Conservation (phyloP, 2,797 vertebrate genomes). For the Enteromius argenteus region DNA sequence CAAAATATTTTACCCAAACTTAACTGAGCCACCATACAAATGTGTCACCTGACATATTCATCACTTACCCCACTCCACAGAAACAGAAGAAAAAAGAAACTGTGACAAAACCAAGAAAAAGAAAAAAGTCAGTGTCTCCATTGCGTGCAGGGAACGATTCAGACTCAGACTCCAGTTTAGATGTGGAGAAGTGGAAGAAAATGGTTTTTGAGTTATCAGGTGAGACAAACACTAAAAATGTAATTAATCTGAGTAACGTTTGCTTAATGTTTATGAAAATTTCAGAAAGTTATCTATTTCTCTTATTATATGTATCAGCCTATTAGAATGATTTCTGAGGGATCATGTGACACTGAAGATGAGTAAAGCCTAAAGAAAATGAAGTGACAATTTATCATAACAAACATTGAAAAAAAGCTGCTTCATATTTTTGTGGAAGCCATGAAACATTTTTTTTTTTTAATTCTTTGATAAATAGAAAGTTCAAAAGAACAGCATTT, state of each 20-base stretch:
- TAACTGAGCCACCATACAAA: background rate
- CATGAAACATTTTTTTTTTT: background rate
- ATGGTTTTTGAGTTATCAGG: constrained; percentile 71
- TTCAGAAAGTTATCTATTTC: background rate
- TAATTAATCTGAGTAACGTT: background rate
- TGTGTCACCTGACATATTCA: background rate
- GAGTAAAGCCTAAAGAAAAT: background rate
- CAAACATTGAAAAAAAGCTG: background rate
- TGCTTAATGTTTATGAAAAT: no score
- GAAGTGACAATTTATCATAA: background rate
- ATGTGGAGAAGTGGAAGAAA: constrained; percentile 82
- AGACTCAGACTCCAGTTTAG: constrained; percentile 82
- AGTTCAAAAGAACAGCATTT: background rate
- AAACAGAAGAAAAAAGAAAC: constrained; percentile 65
- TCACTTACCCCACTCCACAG: background rate
- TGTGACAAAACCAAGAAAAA: constrained; percentile 9
- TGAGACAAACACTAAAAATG: constrained; percentile 49
- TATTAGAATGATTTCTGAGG: background rate
- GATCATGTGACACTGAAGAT: background rate
- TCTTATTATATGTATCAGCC: background rate
- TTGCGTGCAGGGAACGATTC: constrained; percentile 62
- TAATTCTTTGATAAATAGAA: background rate
- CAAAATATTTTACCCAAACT: background rate
- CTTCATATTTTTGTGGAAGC: background rate
- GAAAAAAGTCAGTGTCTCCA: background rate